Conservation (phyloP, 2,888 invertebrate genomes). For the Silvanus unidentatus region DNA sequence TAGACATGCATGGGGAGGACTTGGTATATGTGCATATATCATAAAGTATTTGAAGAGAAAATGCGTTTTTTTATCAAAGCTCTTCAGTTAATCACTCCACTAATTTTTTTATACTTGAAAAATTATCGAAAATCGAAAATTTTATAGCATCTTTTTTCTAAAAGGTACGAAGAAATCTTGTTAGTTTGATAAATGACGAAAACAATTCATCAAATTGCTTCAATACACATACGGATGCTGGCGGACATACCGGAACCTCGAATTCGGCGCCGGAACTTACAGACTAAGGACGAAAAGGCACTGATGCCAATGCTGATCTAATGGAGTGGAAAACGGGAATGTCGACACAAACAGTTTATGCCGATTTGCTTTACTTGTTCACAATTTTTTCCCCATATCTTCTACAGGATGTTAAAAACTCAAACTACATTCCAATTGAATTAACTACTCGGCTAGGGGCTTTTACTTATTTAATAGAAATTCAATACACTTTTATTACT, state of each 20-base stretch:
- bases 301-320: slow-evolving; percentile 18
- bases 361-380: slow-evolving; percentile 29
- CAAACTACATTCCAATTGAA: slow-evolving; percentile 11
- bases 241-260: slow-evolving; percentile 26
- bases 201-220: slow-evolving; percentile 43
- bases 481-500: no score
- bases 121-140: no score
- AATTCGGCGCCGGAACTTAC: slow-evolving; percentile 20
- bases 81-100: no score
- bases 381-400: slow-evolving; percentile 1
- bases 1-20: no score
- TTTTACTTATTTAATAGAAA: no score
- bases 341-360: slow-evolving; percentile 29
- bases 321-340: slow-evolving; percentile 15
- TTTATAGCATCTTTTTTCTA: not conserved
- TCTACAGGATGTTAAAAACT: slow-evolving; percentile 18
- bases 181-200: slow-evolving; percentile 44
- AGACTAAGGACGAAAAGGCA: slow-evolving; percentile 8
- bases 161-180: slow-evolving; percentile 17
- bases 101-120: no score
- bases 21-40: no score
- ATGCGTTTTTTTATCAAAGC: no score
- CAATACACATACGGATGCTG: slow-evolving; percentile 33
- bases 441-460: slow-evolving; percentile 3
- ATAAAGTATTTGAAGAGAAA: no score